A percentile compares a stretch with the other conserved stretches of the same genome.
Evolutionary conservation across 2,113 vertebrate genomes (phyloP).

Genomic region (Crotalus tigris): DNA sequence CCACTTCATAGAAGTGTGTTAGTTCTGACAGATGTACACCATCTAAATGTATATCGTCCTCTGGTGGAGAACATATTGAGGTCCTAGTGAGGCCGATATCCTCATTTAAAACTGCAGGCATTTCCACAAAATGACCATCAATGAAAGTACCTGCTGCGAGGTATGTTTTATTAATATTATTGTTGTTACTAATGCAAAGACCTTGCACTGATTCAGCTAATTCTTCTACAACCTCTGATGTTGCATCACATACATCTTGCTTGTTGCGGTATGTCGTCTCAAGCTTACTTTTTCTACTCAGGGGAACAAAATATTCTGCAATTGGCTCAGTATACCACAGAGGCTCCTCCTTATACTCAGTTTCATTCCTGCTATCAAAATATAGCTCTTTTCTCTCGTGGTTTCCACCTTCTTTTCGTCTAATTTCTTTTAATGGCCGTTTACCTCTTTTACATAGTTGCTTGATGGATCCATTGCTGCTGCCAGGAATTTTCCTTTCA

Average conservation of each 20-base stretch:
- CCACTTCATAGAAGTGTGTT: slow-evolving; percentile 99
- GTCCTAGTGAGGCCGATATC: slow-evolving; percentile 85
- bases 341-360: slow-evolving; percentile 93
- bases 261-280: slow-evolving; percentile 93
- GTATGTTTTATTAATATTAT: slow-evolving; percentile 86
- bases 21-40: slow-evolving; percentile 98
- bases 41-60: slow-evolving; percentile 93
- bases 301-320: slow-evolving; percentile 90
- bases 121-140: slow-evolving; percentile 96
- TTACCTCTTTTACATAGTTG: slow-evolving; percentile 89
- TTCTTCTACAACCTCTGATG: slow-evolving; percentile 76
- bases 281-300: slow-evolving; percentile 91
- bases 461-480: slow-evolving; percentile 70
- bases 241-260: slow-evolving; percentile 69
- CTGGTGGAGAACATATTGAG: slow-evolving; percentile 89
- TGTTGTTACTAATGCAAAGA: slow-evolving; percentile 82
- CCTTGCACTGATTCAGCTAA: slow-evolving; percentile 86
- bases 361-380: slow-evolving; percentile 78
- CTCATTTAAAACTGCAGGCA: slow-evolving; percentile 87
- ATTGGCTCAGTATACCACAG: slow-evolving; percentile 99
- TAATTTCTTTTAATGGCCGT: slow-evolving; percentile 81
- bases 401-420: slow-evolving; percentile 77
- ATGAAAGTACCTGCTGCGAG: slow-evolving; percentile 96
- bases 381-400: slow-evolving; percentile 75
- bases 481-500: slow-evolving; percentile 71